Conservation (phyloP, 2,888 invertebrate species). For the Synanthedon formicaeformis region DNA sequence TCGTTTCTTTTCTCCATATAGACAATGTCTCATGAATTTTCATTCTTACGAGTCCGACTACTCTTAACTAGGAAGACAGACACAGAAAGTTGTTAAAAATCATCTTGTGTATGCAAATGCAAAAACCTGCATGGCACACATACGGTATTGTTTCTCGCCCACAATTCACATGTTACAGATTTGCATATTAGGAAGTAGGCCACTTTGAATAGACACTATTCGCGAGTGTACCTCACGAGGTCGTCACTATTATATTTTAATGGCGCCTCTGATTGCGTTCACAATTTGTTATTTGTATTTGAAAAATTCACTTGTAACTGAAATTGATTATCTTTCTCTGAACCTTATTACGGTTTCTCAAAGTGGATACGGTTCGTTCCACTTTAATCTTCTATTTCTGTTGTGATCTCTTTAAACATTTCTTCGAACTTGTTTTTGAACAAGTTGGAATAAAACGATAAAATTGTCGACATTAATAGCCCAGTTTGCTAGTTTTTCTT, state of each 20-base stretch:
- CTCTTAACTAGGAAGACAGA: slow-evolving; percentile 16
- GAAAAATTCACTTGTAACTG: background rate
- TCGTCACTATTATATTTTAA: slow-evolving; percentile 16
- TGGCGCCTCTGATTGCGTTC: slow-evolving; percentile 6
- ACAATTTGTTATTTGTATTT: background rate
- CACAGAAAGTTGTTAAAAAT: slow-evolving; percentile 29
- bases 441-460: background rate
- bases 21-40: slow-evolving; percentile 20
- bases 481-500: background rate
- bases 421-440: background rate
- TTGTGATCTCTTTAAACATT: background rate
- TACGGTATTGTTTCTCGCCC: slow-evolving; percentile 43
- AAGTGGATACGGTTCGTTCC: background rate
- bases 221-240: slow-evolving; percentile 25
- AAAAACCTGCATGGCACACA: slow-evolving; percentile 42
- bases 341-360: background rate
- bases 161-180: slow-evolving; percentile 49
- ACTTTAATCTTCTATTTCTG: background rate
- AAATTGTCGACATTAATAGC: no score
- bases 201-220: slow-evolving; percentile 42
- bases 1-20: slow-evolving; percentile 16
- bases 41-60: slow-evolving; percentile 8
- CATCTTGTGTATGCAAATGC: slow-evolving; percentile 27
- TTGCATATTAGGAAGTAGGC: slow-evolving; percentile 63
- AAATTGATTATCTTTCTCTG: background rate